These are phyloP conservation scores for Caenorhabditis brenneri DNA, from an alignment of 1,140 invertebrate species.

Conservation along the genomic window DNA sequence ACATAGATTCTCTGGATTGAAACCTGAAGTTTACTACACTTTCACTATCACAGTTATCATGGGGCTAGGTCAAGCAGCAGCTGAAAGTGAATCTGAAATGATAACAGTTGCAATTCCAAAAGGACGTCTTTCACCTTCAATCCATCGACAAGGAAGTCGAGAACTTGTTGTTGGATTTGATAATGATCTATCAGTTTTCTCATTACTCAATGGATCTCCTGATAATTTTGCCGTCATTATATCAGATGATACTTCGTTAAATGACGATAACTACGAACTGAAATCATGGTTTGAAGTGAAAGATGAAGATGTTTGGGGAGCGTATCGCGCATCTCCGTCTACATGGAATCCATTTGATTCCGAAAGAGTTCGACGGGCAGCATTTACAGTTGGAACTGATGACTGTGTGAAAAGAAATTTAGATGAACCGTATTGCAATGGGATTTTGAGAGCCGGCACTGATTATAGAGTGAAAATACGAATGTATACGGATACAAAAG, in stretches of 20 bases:
- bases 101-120: conserved; percentile 62
- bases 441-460: conserved; percentile 59
- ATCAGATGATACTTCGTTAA: conserved; percentile 59
- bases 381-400: conserved; percentile 67
- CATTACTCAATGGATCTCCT: conserved; percentile 64
- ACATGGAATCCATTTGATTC: conserved; percentile 65
- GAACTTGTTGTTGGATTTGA: conserved; percentile 66
- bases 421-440: conserved; percentile 69
- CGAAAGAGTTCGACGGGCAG: conserved; percentile 49
- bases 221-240: conserved; percentile 69
- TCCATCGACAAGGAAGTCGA: conserved; percentile 64
- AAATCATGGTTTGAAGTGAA: conserved; percentile 67
- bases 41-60: conserved; percentile 69
- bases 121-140: conserved; percentile 56
- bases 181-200: conserved; percentile 63
- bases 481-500: conserved; percentile 64
- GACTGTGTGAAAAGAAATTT: conserved; percentile 65
- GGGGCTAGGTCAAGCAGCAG: conserved; percentile 64
- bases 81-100: conserved; percentile 68
- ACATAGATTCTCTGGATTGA: conserved; percentile 61
- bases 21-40: conserved; percentile 68
- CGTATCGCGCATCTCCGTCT: conserved; percentile 66
- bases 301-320: conserved; percentile 63
- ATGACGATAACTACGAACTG: conserved; percentile 64
- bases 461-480: conserved; percentile 67